Conservation (phyloP, 2,797 vertebrate genomes). For the Clarias pachynema region DNA sequence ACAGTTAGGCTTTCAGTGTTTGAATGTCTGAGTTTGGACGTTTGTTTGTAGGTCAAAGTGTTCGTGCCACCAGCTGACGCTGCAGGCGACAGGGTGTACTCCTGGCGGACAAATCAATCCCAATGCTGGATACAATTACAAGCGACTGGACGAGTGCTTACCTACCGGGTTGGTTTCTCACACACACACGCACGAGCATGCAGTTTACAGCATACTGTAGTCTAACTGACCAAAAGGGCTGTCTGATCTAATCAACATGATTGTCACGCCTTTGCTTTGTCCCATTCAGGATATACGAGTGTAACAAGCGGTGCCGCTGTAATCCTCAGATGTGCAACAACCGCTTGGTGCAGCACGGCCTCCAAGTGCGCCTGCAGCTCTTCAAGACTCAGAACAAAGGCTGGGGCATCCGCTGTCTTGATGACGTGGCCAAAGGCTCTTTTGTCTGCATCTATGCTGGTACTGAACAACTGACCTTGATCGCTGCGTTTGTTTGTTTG, state of each 20-base stretch:
- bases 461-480: conserved; percentile 56
- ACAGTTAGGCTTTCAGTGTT: neutral
- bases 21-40: neutral
- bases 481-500: neutral
- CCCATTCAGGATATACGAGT: conserved; percentile 89
- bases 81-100: conserved; percentile 91
- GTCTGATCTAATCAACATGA: neutral
- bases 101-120: conserved; percentile 88
- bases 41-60: conserved; percentile 84
- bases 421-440: conserved; percentile 95
- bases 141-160: conserved; percentile 93
- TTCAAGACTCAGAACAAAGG: conserved; percentile 99
- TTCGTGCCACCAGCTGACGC: conserved; percentile 93
- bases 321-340: conserved; percentile 90
- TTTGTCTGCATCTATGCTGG: conserved; percentile 98
- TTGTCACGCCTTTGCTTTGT: neutral
- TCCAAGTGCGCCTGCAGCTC: conserved; percentile 94
- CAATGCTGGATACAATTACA: conserved; percentile 87
- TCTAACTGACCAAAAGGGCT: too few relatives aligned
- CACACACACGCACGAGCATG: neutral
- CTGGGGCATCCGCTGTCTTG: conserved; percentile 97
- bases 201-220: too few relatives aligned
- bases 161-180: conserved; percentile 87
- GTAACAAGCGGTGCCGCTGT: conserved; percentile 93
- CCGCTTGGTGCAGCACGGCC: conserved; percentile 92